Evolutionary conservation across 2,888 invertebrate genomes (phyloP), one percentile per base, ranked within the genome.

Genomic region (Scotopteryx bipunctaria): DNA sequence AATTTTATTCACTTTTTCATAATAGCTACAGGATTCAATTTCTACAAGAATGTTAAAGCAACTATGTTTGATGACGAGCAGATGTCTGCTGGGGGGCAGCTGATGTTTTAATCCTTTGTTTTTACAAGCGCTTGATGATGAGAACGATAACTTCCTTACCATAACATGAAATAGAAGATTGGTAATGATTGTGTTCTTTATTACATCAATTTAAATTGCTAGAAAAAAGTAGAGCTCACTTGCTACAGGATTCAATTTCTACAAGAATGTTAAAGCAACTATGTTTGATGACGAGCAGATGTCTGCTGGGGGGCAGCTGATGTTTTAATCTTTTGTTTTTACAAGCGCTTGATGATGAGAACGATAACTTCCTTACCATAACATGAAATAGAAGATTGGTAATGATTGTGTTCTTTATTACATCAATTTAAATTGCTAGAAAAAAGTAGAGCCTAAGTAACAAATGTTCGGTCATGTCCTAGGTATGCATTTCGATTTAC

Each of bases 231-330:
- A 6, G 25, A 6, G 9, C 25, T n/a, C n/a, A n/a, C n/a, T n/a
- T n/a, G 17, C 15, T 9, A 38, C 8, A 25, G 25, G n/a, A 38
- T 5, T 25, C 3, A 31, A 38, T n/a, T 21, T 31, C n/a, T 32
- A 32, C 32, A 42, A 21, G 5, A 31, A 32, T 33, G 13, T 37
- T 4, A 23, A 2, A 9, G 17, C 31, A 42, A n/a, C 31, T 16
- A 17, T 51, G 57, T 57, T 59, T 56, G 58, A 60, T 59, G 61
- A 51, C 56, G 17, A 53, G 61, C 73, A 70, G 70, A 67, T 73
- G 70, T 63, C 57, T 50, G 33, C 27, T 37, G 44, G 15, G 25
- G 17, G 53, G 59, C 67, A 67, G 67, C 66, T 67, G 68, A 53
- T 55, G 50, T 56, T 53, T 49, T 38, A 55, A 47, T 47, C 44